Base-by-base conservation (phyloP, 2,113 vertebrate genomes). In the Phrynocephalus versicolor region DNA sequence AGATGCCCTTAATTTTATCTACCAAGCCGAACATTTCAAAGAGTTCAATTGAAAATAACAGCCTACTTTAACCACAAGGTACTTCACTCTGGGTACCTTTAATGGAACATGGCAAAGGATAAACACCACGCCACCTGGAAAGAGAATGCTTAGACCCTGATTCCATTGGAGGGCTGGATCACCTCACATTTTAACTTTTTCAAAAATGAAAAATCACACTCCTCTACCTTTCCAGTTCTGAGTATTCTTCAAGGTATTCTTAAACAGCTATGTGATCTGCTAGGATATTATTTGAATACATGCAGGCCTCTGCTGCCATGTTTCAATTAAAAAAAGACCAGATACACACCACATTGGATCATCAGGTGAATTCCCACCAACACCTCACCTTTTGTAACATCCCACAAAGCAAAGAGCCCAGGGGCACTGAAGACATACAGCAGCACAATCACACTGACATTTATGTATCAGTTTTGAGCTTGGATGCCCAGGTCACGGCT, bases 1-100 rank as follows among this genome's bases (percentile, higher is more conserved):
- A 79, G 30, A 12, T 69, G 89, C 71, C 1, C 16, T 35, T 67
- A 89, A 39, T n/a, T 91, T 64, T 87, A 64, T 14, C 33, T 91
- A 3, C 62, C 67, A 85, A 69, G 67, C 81, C 64, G 85, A 91
- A 85, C 41, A 35, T 80, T 85, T 73, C 69, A 19, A 6, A 2
- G 0, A 1, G 3, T 39, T 70, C 55, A 35, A 81, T 85, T 91
- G 64, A 88, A 93, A 91, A 87, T 15, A 35, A 21, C 88, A 82
- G 79, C 77, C 23, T 70, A 64, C 21, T 23, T 78, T 87, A 67
- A 25, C 33, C 41, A 89, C 67, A 84, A 64, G 12, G 35, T 45
- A 4, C 6, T 85, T 87, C 86, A 25, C 14, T 87, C 35, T 1
- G 78, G 87, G 57, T 82, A 25, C 37, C 69, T 79, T 51, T 88